Base-by-base conservation (phyloP, 2,797 vertebrate species). In the Brachyalestes nurse region DNA sequence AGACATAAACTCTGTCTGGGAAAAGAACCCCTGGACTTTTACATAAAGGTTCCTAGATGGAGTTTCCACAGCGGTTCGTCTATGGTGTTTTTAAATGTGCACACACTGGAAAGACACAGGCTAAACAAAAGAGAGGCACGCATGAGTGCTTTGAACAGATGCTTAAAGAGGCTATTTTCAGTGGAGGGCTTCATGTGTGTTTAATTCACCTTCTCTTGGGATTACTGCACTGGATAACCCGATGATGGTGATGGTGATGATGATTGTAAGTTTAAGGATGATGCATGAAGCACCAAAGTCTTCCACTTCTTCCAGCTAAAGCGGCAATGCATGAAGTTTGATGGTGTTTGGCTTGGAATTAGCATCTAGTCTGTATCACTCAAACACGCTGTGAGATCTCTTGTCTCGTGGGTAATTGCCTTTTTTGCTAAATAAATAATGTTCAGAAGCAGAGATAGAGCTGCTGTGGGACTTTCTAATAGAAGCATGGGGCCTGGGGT, bases 351-450 rank as follows among this genome's bases (percentile, higher is more conserved):
- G 14, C 53, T 49, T 19, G 19, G 61, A 64, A 67, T 40, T 40
- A 61, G 58, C n/a, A 87, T 86, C 80, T 83, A 45, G 57, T 60
- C 83, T 88, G 80, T 82, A 85, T 78, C 75, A 83, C 83, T 76
- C 66, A 82, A 82, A 89, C 86, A 86, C 83, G 73, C 47, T 17
- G 25, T 8, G 28, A 89, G 79, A 87, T 78, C 53, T 65, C 16
- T 42, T 83, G 85, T 86, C 83, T 67, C 84, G 72, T 81, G 70
- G 83, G 82, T 87, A 88, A 88, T 88, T 88, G 60, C 80, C 42
- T 78, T 90, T 89, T 79, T 82, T 66, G 77, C 80, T 86, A 75
- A 90, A 87, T 90, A 85, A 84, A 80, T 86, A 62, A 87, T 78
- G 55, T 47, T 42, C 74, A 82, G 40, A 84, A 78, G 45, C 10